Evolutionary conservation across 2,797 vertebrate species (phyloP).

Genomic region (Paramormyrops hopkinsi): DNA sequence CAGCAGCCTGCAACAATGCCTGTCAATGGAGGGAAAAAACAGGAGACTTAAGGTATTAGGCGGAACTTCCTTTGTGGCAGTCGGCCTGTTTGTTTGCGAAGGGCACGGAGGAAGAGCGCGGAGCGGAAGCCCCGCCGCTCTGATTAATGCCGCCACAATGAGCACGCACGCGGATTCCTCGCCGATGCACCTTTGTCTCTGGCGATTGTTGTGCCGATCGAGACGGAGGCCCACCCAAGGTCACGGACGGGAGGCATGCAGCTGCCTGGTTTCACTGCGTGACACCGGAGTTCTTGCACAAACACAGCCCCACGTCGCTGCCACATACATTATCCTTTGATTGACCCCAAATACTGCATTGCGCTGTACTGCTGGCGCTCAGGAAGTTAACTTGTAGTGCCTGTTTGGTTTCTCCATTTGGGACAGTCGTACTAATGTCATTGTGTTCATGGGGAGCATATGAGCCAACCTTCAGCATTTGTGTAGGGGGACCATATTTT

Average conservation of each 20-base stretch:
- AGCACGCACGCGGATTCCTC: slow-evolving; percentile 38
- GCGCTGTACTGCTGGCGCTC: background rate
- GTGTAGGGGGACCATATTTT: background rate
- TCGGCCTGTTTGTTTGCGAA: slow-evolving; percentile 50
- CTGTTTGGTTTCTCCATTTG: background rate
- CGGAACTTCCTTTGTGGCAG: slow-evolving; percentile 50
- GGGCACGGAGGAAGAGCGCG: slow-evolving; percentile 41
- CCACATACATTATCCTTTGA: background rate
- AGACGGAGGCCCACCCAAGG: slow-evolving; percentile 47
- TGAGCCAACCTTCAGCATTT: background rate
- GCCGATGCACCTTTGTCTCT: slow-evolving; percentile 40
- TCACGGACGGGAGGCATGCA: slow-evolving; percentile 30
- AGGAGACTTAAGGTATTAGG: slow-evolving; percentile 46
- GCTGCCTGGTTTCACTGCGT: slow-evolving; percentile 38
- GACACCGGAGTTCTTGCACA: background rate
- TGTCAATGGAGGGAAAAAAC: slow-evolving; percentile 30
- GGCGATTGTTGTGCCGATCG: slow-evolving; percentile 45
- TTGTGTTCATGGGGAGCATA: background rate
- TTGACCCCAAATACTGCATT: background rate
- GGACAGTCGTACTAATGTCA: background rate
- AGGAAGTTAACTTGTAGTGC: background rate
- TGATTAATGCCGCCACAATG: slow-evolving; percentile 40
- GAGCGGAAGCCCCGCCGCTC: slow-evolving; percentile 54
- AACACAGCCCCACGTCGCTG: background rate
- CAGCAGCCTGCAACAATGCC: slow-evolving; percentile 41